Evolutionary conservation across 2,797 vertebrate species (phyloP).

Genomic region (Chelidonichthys spinosus): DNA sequence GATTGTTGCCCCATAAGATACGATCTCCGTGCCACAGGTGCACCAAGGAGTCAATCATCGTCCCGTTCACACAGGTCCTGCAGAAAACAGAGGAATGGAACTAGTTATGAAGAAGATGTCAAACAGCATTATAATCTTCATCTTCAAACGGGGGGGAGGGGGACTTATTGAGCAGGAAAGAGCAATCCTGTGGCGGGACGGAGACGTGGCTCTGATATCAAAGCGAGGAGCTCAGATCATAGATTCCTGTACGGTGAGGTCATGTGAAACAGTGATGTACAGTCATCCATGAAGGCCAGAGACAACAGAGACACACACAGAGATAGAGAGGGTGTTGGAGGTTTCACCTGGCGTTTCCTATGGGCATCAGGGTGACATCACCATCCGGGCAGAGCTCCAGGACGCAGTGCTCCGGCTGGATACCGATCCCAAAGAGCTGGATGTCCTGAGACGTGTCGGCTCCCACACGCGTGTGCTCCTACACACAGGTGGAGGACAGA

Average conservation of each 20-base stretch:
- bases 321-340: constrained; percentile 1
- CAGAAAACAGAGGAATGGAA: constrained; percentile 10
- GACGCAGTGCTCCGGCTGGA: constrained; percentile 94
- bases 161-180: constrained; percentile 34
- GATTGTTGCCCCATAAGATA: constrained; percentile 99
- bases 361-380: constrained; percentile 91
- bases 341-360: constrained; percentile 92
- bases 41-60: constrained; percentile 86
- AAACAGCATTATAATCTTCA: constrained; percentile 16
- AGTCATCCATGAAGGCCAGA: constrained; percentile 57
- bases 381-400: constrained; percentile 91
- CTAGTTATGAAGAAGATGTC: constrained; percentile 12
- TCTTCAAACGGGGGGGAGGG: constrained; percentile 19
- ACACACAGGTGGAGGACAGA: constrained; percentile 54
- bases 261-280: constrained; percentile 69
- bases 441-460: constrained; percentile 98
- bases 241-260: constrained; percentile 71
- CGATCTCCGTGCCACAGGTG: constrained; percentile 97
- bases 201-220: constrained; percentile 65
- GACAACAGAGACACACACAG: constrained; percentile 24
- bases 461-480: constrained; percentile 95
- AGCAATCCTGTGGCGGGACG: constrained; percentile 33
- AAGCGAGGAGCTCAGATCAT: constrained; percentile 59
- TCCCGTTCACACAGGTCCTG: constrained; percentile 97
- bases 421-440: constrained; percentile 98